Percentiles rank a stretch among this genome's conserved stretches.
Conservation (phyloP, 1,140 invertebrate genomes). For the Chrysopa pallens region DNA sequence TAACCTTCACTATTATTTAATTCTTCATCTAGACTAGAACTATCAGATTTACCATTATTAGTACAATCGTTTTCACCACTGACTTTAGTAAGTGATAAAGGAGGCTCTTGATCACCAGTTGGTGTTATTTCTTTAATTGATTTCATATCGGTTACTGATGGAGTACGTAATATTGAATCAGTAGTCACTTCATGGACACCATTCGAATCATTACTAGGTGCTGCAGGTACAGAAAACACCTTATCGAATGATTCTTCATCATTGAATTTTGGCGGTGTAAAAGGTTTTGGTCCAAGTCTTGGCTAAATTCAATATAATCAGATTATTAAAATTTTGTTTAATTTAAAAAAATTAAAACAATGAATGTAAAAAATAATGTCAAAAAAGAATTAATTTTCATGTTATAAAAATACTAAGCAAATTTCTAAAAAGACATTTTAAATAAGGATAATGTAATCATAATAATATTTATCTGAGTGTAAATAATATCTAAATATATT, state of each 20-base stretch:
- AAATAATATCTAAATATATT: no score
- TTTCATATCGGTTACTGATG: neutral
- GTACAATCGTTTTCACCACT: conserved; percentile 15
- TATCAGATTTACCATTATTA: conserved; percentile 40
- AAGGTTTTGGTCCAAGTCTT: conserved; percentile 62
- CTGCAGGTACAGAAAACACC: conserved; percentile 56
- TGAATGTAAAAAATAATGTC: no score
- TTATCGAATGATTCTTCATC: conserved; percentile 62
- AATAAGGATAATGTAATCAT: no score
- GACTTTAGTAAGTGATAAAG: conserved; percentile 18
- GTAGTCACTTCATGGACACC: conserved; percentile 5
- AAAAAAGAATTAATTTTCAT: no score
- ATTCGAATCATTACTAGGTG: conserved; percentile 30
- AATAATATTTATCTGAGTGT: no score
- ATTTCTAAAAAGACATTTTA: no score
- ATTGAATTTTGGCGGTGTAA: conserved; percentile 49
- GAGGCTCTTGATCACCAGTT: conserved; percentile 16
- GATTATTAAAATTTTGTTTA: neutral
- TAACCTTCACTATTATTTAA: conserved; percentile 32
- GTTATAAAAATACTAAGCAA: no score
- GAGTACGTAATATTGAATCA: neutral
- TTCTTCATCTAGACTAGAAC: conserved; percentile 37
- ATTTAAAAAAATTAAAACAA: neutral
- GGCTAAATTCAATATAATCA: conserved; percentile 31
- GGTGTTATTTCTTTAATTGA: neutral